These are phyloP conservation scores for Dusona sp. DNA, from an alignment of 2,888 invertebrate species.

Conservation along the genomic window DNA sequence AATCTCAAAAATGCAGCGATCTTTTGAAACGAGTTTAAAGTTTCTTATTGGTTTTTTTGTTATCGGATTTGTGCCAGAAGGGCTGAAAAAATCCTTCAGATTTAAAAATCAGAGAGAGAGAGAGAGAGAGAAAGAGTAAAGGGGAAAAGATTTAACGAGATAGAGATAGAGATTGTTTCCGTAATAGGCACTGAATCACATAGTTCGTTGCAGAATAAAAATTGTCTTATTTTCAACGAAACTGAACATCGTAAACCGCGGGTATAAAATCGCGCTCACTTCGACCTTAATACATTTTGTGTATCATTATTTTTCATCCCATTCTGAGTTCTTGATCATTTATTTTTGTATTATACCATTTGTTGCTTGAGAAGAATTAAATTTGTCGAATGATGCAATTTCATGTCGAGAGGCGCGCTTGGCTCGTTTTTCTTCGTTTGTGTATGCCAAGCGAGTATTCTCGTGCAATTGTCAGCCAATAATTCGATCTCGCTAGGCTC, in stretches of 20 bases:
- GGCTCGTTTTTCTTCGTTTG: too few relatives aligned
- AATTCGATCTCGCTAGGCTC: too few relatives aligned
- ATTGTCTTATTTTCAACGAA: conserved; percentile 61
- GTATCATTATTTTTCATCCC: too few relatives aligned
- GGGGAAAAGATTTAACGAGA: background rate
- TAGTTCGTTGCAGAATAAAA: conserved; percentile 70
- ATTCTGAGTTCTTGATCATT: too few relatives aligned
- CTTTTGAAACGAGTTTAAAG: background rate
- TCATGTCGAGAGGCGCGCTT: too few relatives aligned
- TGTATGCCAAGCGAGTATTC: too few relatives aligned
- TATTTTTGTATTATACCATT: too few relatives aligned
- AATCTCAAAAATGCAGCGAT: conserved; percentile 4
- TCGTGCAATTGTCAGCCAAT: too few relatives aligned
- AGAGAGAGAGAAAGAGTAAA: conserved; percentile 26
- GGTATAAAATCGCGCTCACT: conserved; percentile 11
- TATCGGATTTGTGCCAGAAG: conserved; percentile 8
- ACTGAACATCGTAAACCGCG: conserved; percentile 48
- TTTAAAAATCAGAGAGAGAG: background rate
- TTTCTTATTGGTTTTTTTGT: conserved; percentile 2
- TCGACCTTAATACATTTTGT: background rate
- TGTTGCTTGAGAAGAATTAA: too few relatives aligned
- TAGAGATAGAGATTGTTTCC: conserved; percentile 68
- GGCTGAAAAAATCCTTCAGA: conserved; percentile 1
- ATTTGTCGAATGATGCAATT: too few relatives aligned
- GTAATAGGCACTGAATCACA: conserved; percentile 80